A percentile compares a stretch with the other conserved stretches of the same genome.
phyloP scores from a whole-genome alignment of 2,797 vertebrate genomes.

The Sebastiscus albofasciatus region DNA sequence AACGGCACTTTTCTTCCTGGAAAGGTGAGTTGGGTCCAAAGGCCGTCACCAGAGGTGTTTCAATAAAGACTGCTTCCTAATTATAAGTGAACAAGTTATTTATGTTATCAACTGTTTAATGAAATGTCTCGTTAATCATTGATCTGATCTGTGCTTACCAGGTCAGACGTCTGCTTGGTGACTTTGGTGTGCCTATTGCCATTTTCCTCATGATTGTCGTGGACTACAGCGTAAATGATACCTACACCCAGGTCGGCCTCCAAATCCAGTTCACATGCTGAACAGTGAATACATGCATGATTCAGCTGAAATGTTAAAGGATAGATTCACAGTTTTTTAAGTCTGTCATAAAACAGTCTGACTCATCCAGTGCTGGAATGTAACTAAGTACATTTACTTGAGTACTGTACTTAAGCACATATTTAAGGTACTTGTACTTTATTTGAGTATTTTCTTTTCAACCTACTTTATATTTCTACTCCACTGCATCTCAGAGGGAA shows the following conservation, averaged over 20 bases:
- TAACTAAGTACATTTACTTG: no score
- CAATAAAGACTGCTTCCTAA: neutral
- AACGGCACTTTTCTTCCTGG: slow-evolving; percentile 91
- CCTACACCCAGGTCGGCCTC: slow-evolving; percentile 90
- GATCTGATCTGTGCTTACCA: slow-evolving; percentile 48
- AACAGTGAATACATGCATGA: neutral
- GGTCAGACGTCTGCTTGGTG: slow-evolving; percentile 95
- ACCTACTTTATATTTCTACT: no score
- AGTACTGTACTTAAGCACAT: no score
- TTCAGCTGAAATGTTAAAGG: neutral
- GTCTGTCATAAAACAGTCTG: no score
- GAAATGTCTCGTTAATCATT: neutral
- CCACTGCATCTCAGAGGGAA: no score
- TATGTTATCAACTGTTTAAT: neutral
- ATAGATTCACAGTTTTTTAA: neutral
- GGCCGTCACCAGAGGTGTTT: neutral
- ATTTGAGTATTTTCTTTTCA: no score
- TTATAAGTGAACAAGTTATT: neutral
- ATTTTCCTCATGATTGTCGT: slow-evolving; percentile 92
- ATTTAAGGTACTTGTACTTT: no score
- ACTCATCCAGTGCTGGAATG: no score
- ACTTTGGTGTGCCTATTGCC: slow-evolving; percentile 97
- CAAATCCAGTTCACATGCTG: neutral
- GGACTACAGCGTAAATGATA: slow-evolving; percentile 86
- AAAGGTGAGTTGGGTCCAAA: slow-evolving; percentile 74